phyloP scores from a whole-genome alignment of 2,797 vertebrate species.

The Hirundo rustica region DNA sequence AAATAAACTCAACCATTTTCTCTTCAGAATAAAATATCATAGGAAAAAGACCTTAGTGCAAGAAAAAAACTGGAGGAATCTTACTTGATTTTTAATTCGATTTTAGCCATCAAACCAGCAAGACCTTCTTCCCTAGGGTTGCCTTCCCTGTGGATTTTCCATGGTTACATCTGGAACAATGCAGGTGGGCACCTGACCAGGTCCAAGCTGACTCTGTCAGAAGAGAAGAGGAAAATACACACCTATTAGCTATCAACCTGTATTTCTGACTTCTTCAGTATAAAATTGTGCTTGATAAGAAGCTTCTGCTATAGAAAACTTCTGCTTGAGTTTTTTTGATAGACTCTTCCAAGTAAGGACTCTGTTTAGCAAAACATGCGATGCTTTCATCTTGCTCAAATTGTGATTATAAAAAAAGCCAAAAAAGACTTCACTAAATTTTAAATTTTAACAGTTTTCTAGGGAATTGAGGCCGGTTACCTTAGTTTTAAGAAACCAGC shows the following conservation, averaged over 20 bases:
- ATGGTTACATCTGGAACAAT: conserved; percentile 88
- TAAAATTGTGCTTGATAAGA: not conserved
- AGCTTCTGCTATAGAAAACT: not conserved
- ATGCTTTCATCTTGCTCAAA: not conserved
- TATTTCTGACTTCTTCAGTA: not conserved
- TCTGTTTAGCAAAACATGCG: not conserved
- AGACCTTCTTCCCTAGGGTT: conserved; percentile 76
- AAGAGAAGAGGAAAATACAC: conserved; percentile 83
- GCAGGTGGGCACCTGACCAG: conserved; percentile 81
- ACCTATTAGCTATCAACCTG: conserved; percentile 40
- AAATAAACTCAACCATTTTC: conserved; percentile 79
- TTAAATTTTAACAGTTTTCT: not conserved
- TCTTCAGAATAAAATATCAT: conserved; percentile 75
- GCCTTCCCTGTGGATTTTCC: conserved; percentile 79
- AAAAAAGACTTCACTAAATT: not conserved
- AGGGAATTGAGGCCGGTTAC: not conserved
- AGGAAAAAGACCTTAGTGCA: conserved; percentile 64
- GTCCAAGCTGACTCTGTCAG: conserved; percentile 75
- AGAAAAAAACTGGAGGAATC: conserved; percentile 55
- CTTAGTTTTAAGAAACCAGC: not conserved
- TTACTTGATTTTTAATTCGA: conserved; percentile 64
- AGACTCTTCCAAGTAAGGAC: not conserved
- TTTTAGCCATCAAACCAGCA: conserved; percentile 67
- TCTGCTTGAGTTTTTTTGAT: not conserved
- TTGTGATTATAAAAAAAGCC: not conserved